Conservation (phyloP, 1,140 invertebrate species). For the Luehdorfia chinensis region DNA sequence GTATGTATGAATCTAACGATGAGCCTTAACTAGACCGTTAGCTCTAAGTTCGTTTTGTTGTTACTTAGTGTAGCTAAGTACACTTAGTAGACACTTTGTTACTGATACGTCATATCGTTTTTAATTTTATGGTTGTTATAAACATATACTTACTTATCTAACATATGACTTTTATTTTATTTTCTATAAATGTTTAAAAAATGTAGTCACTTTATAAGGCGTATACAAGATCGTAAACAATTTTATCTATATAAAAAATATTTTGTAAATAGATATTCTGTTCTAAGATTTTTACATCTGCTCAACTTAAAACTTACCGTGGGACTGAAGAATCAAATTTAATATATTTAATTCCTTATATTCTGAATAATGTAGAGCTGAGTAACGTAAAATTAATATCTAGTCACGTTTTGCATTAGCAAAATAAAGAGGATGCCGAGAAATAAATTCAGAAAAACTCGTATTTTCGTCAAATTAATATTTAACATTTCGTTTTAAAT, state of each 20-base stretch:
- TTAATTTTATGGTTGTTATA: slow-evolving; percentile 42
- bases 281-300: slow-evolving; percentile 70
- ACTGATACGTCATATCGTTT: slow-evolving; percentile 43
- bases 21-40: slow-evolving; percentile 64
- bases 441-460: slow-evolving; percentile 10
- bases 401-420: slow-evolving; percentile 23
- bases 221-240: slow-evolving; percentile 49
- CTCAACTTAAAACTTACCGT: slow-evolving; percentile 68
- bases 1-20: slow-evolving; percentile 52
- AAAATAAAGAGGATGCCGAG: not conserved
- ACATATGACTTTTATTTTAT: slow-evolving; percentile 44
- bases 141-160: slow-evolving; percentile 24
- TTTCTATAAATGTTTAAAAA: slow-evolving; percentile 56
- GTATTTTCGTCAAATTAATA: slow-evolving; percentile 1
- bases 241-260: slow-evolving; percentile 63
- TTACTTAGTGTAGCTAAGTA: slow-evolving; percentile 46
- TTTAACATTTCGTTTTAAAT: slow-evolving; percentile 2
- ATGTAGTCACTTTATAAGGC: slow-evolving; percentile 57
- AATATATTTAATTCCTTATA: slow-evolving; percentile 31
- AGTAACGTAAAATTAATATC: slow-evolving; percentile 24
- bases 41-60: slow-evolving; percentile 60
- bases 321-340: slow-evolving; percentile 45
- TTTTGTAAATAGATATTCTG: slow-evolving; percentile 72
- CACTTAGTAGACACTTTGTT: slow-evolving; percentile 38
- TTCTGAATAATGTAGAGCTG: slow-evolving; percentile 21